Base-by-base conservation (phyloP, 2,113 vertebrate species). In the Loxodonta africana region DNA sequence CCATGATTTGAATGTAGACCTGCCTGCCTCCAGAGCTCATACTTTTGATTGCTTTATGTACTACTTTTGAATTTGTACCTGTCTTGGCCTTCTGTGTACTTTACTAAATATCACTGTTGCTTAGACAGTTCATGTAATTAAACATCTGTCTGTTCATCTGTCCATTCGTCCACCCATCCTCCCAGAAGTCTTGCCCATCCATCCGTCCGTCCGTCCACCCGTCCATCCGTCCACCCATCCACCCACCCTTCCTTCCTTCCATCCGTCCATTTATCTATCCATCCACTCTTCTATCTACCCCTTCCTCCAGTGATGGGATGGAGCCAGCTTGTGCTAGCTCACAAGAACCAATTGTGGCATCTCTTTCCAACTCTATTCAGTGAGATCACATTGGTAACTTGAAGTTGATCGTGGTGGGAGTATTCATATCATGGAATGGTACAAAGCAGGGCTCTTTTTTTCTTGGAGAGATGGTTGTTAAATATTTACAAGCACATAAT, bases 151-250 rank as follows among this genome's bases (percentile, higher is more conserved):
- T 76, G 17, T 37, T 60, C 71, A 8, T 46, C 41, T 14, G 0
- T 77, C 77, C 14, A 26, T 73, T n/a, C 15, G 18, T 60, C 37
- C 28, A 0, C 28, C 7, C 6, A 7, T 48, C 63, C 44, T 41
- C 15, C 51, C 44, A 23, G 17, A 48, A 78, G 26, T 20, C n/a
- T 12, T 33, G 20, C 20, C 76, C 18, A 1, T 7, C 41, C 26
- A 0, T 20, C 69, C 6, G 0, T 1, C 4, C 21, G 2, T 57
- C 37, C 1, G 0, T 10, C 8, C n/a, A n/a, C n/a, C n/a, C 2
- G 0, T 51, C 1, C 21, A 8, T 73, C 6, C 41, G 9, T 33
- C 41, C 2, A 4, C 10, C 37, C 12, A 74, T 23, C 73, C 8
- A 41, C 14, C 73, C 73, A 74, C 21, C 6, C 57, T 11, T 57